Evolutionary conservation across 2,888 invertebrate species (phyloP), one percentile per base, ranked within the genome.

Genomic region (Cephalotes varians): DNA sequence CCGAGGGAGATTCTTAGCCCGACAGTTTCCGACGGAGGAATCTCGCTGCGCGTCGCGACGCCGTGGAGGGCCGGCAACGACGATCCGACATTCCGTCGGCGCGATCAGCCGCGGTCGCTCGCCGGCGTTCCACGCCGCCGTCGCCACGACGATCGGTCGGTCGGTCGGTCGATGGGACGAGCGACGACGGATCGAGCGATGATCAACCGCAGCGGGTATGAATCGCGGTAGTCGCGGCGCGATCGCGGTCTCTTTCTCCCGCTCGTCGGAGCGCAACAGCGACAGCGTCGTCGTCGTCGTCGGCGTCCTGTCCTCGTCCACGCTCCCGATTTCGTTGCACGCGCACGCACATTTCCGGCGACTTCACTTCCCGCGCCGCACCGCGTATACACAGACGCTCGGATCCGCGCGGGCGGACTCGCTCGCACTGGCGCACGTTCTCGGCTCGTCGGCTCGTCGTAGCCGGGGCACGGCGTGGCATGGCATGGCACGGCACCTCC

Each of bases 331-430:
- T 86, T 71, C 64, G 56, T 81, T 87, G 87, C 88, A 83, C 91
- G 90, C 91, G 88, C 90, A 90, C 87, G 60, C 87, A 85, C 87
- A 65, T 65, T 83, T 76, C 58, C 81, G 62, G 47, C 62, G 54
- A 28, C 76, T n/a, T n/a, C 37, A 34, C 83, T 65, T 51, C 31
- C 65, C 47, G 28, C 10, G 44, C 67, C 40, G 44, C 74, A 37
- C 64, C 64, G 54, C 51, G 51, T 90, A 91, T 91, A 90, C 12
- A 89, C 89, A 90, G 91, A 90, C 92, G 92, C 92, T 86, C 91
- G 88, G 90, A 87, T 89, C 91, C 77, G 67, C 77, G 77, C 77
- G 69, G 69, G 44, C 69, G 34, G 62, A 71, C 71, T 83, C 84
- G 83, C 86, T 87, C 77, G 54, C 69, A 73, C 73, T 73, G 86